phyloP scores from a whole-genome alignment of 2,797 vertebrate genomes.

The Rhinatrema bivittatum region DNA sequence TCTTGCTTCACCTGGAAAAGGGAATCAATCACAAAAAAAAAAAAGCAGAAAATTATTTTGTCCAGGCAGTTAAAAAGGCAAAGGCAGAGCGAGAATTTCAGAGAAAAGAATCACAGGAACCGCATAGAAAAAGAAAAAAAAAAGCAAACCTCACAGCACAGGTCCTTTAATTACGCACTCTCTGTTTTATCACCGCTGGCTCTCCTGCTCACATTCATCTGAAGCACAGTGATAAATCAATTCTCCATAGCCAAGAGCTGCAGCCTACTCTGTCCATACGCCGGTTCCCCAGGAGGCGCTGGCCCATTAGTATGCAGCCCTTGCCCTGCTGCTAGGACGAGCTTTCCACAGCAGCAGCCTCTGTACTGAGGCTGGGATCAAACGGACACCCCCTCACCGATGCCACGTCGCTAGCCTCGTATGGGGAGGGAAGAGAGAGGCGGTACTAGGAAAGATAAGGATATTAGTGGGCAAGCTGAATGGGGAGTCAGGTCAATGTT shows the following conservation, averaged over 20 bases:
- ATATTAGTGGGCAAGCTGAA: accelerated
- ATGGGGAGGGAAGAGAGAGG: slow-evolving; percentile 4
- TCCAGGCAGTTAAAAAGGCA: accelerated
- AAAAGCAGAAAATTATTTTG: too few species aligned
- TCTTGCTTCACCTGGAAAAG: too few species aligned
- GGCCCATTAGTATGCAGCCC: slow-evolving; percentile 41
- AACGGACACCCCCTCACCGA: slow-evolving; percentile 21
- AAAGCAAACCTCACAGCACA: too few species aligned
- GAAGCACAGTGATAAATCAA: slow-evolving; percentile 53
- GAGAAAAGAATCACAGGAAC: slow-evolving; percentile 22
- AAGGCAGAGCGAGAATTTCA: background rate
- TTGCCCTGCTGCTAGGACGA: slow-evolving; percentile 14
- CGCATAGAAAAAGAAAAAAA: slow-evolving; percentile 47
- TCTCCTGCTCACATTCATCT: slow-evolving; percentile 51
- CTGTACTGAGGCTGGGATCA: slow-evolving; percentile 28
- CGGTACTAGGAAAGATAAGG: background rate
- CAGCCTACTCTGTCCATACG: slow-evolving; percentile 19
- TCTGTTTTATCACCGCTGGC: slow-evolving; percentile 42
- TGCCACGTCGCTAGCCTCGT: slow-evolving; percentile 11
- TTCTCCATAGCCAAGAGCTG: slow-evolving; percentile 45
- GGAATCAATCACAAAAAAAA: too few species aligned
- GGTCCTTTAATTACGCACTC: slow-evolving; percentile 51
- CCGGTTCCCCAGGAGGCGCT: slow-evolving; percentile 21
- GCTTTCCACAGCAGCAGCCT: slow-evolving; percentile 22
- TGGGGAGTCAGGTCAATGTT: background rate